phyloP scores from a whole-genome alignment of 2,113 vertebrate genomes.

The Triplophysa dalaica region DNA sequence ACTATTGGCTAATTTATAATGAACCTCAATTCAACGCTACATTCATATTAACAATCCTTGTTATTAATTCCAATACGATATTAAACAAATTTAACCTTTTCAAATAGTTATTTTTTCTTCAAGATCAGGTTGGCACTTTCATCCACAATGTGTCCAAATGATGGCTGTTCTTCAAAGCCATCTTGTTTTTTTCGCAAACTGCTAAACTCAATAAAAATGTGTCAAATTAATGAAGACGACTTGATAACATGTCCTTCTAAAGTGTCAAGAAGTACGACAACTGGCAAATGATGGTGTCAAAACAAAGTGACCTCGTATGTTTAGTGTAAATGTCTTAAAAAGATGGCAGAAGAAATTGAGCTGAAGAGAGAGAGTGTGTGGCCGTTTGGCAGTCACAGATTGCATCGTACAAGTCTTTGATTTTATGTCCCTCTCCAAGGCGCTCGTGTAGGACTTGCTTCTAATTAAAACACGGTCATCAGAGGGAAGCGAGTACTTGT shows the following conservation, averaged over 20 bases:
- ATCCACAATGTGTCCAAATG: too few species aligned
- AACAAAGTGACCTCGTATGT: constrained; percentile 2
- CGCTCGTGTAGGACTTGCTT: constrained; percentile 27
- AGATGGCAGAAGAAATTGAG: not conserved
- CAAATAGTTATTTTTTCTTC: too few species aligned
- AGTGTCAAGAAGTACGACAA: not conserved
- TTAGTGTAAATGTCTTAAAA: constrained; percentile 12
- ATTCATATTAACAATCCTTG: too few species aligned
- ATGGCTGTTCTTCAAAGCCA: too few species aligned
- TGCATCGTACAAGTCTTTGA: constrained; percentile 31
- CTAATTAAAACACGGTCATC: constrained; percentile 48
- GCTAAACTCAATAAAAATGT: too few species aligned
- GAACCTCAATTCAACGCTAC: too few species aligned
- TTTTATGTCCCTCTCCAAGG: constrained; percentile 33
- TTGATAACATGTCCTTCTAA: not conserved
- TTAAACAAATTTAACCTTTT: too few species aligned
- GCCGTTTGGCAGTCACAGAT: constrained; percentile 12
- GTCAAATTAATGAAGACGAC: not conserved
- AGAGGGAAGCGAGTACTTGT: constrained; percentile 43
- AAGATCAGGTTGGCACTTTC: too few species aligned
- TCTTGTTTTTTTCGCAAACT: not conserved
- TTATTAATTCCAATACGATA: too few species aligned
- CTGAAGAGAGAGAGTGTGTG: constrained; percentile 24
- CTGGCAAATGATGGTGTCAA: not conserved
- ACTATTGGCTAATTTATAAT: too few species aligned